Percentiles rank a stretch among this genome's conserved stretches.
Conservation (phyloP, 1,140 invertebrate species). For the Drosophila persimilis region DNA sequence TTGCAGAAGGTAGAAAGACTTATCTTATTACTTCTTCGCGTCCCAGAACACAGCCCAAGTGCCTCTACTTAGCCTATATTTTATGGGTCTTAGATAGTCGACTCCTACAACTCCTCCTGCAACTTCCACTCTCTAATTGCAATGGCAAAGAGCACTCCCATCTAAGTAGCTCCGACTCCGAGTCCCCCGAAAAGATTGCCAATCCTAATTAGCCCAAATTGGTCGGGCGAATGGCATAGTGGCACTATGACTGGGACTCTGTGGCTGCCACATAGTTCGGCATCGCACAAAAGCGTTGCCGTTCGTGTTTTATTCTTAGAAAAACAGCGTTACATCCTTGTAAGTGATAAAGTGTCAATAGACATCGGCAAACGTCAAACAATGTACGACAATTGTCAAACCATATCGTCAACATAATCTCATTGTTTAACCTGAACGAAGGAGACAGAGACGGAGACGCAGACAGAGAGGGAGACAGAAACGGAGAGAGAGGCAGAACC, state of each 20-base stretch:
- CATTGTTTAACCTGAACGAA: slow-evolving; percentile 73
- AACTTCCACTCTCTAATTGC: slow-evolving; percentile 4
- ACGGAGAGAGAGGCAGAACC: slow-evolving; percentile 13
- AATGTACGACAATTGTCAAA: slow-evolving; percentile 82
- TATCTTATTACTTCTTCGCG: too few species aligned
- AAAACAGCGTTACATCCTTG: slow-evolving; percentile 79
- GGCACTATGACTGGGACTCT: slow-evolving; percentile 16
- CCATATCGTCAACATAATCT: slow-evolving; percentile 82
- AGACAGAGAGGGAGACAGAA: background rate
- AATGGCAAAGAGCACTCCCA: slow-evolving; percentile 1
- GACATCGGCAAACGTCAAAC: slow-evolving; percentile 81
- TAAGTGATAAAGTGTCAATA: slow-evolving; percentile 74
- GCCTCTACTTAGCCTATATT: slow-evolving; percentile 3
- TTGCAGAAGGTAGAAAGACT: too few species aligned
- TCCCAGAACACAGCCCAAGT: background rate
- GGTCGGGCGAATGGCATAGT: slow-evolving; percentile 7
- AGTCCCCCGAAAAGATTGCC: slow-evolving; percentile 44
- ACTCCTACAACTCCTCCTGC: background rate
- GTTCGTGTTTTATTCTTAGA: slow-evolving; percentile 73
- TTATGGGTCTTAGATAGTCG: slow-evolving; percentile 7
- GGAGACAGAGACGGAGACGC: background rate
- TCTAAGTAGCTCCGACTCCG: background rate
- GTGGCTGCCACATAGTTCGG: slow-evolving; percentile 32
- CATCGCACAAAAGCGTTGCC: slow-evolving; percentile 45
- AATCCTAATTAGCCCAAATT: slow-evolving; percentile 72